Conservation (phyloP, 2,113 vertebrate species). For the Microtus richardsoni region DNA sequence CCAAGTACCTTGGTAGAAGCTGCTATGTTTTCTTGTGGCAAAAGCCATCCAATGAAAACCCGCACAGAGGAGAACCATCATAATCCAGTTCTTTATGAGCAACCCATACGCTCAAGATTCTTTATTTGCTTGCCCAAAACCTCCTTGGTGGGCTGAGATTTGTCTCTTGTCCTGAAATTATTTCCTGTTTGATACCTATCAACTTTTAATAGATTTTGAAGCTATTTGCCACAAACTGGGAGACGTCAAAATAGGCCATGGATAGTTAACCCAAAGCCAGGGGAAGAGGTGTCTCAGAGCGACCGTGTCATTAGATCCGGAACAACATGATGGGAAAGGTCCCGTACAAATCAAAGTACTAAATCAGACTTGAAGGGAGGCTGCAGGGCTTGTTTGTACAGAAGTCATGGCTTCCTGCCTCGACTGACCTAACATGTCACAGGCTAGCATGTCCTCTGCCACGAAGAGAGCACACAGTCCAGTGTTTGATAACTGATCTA, state of each 20-base stretch:
- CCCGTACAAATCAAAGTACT: neutral
- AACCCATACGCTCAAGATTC: neutral
- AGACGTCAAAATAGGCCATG: neutral
- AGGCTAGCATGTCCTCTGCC: accelerated
- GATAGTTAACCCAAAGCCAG: neutral
- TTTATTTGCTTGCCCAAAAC: neutral
- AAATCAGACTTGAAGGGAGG: neutral
- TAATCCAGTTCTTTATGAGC: neutral
- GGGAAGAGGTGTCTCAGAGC: neutral
- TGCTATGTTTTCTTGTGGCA: neutral
- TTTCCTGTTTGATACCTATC: neutral
- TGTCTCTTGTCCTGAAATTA: neutral
- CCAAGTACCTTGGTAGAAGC: accelerated
- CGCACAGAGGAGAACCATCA: neutral
- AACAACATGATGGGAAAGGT: neutral
- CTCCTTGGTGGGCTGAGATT: neutral
- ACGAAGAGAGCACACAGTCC: neutral
- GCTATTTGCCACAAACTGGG: neutral
- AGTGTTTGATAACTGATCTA: constrained; percentile 67
- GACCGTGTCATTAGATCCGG: neutral
- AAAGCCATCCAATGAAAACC: neutral
- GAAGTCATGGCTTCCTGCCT: neutral
- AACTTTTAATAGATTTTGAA: neutral
- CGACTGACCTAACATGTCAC: constrained; percentile 63
- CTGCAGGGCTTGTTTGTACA: neutral